A percentile compares a stretch with the other conserved stretches of the same genome.
These are phyloP conservation scores for Phataginus tetradactyla DNA, from an alignment of 2,797 vertebrate species.

Conservation along the genomic window DNA sequence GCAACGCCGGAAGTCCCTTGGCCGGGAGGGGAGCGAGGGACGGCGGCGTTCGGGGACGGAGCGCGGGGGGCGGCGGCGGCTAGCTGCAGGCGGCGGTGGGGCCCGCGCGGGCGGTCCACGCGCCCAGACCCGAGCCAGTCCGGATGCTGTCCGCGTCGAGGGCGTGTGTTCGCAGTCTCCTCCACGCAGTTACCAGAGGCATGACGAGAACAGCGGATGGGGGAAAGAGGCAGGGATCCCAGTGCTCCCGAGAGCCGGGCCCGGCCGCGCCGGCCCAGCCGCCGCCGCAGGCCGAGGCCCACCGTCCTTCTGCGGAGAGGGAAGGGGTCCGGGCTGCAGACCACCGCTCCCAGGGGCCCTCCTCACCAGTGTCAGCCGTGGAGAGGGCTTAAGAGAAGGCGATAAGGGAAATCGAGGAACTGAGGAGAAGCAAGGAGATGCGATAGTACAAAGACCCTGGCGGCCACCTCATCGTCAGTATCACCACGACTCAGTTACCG, in stretches of 20 bases:
- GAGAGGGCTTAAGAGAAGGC: too few relatives aligned
- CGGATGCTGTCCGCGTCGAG: background rate
- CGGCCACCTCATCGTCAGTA: background rate
- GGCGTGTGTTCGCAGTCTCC: accelerated
- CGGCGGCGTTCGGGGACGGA: background rate
- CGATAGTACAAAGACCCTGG: background rate
- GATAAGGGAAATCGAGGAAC: background rate
- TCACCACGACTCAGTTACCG: background rate
- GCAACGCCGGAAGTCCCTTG: background rate
- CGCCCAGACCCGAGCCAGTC: background rate
- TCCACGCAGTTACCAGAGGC: background rate
- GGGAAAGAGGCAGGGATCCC: background rate
- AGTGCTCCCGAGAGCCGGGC: background rate
- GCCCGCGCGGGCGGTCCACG: background rate
- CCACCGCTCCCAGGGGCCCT: background rate
- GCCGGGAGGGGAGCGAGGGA: background rate
- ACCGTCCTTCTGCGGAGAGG: too few relatives aligned
- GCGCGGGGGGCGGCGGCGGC: too few relatives aligned
- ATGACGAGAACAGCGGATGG: background rate
- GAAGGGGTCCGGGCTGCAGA: background rate
- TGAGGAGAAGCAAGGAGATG: background rate
- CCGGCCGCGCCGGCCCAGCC: accelerated
- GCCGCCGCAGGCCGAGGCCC: background rate
- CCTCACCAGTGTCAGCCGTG: background rate
- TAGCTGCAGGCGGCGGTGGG: too few relatives aligned